phyloP scores from a whole-genome alignment of 2,113 vertebrate genomes.

The Podiceps cristatus region DNA sequence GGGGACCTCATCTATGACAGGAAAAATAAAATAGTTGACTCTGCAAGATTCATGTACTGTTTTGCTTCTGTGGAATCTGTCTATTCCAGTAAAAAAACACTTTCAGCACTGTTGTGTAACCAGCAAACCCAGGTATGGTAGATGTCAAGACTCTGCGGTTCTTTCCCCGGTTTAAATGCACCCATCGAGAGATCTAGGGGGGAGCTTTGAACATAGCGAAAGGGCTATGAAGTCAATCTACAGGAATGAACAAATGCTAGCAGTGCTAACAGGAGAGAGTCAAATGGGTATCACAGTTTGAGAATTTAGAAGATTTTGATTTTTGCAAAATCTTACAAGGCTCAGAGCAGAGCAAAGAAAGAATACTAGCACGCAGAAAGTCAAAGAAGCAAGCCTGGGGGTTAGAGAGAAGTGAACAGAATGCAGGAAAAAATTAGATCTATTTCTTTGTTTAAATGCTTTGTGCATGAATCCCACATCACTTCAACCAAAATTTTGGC shows the following conservation, averaged over 20 bases:
- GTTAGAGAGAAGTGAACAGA: background rate
- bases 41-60: background rate
- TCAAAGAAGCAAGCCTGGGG: background rate
- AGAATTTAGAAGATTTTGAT: background rate
- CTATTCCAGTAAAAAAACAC: background rate
- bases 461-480: background rate
- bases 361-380: background rate
- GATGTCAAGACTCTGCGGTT: background rate
- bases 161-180: background rate
- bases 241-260: background rate
- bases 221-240: background rate
- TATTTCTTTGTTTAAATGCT: background rate
- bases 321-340: background rate
- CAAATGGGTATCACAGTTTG: background rate
- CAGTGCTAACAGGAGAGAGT: background rate
- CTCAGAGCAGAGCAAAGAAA: background rate
- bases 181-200: accelerated
- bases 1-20: background rate
- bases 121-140: accelerated
- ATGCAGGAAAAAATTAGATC: background rate
- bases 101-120: background rate
- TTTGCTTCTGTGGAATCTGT: background rate
- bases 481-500: background rate
- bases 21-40: background rate
- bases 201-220: background rate